Evolutionary conservation across 2,888 invertebrate species (phyloP).

Genomic region (Drosophila mettleri): DNA sequence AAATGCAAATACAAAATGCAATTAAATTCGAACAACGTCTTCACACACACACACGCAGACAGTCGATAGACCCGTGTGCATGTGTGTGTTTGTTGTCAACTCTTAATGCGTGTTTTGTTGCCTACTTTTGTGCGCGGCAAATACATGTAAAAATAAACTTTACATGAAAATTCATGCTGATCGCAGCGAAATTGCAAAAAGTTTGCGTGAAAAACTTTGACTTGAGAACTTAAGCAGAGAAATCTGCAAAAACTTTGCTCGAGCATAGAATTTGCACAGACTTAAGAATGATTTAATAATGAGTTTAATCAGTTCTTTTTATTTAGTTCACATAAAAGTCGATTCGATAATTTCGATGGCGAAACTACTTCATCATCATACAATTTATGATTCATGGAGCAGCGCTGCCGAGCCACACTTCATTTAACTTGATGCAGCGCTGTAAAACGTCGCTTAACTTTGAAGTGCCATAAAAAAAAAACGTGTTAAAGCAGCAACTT

Average conservation of each 20-base stretch:
- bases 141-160: no score
- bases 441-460: background rate
- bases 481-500: background rate
- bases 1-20: slow-evolving; percentile 65
- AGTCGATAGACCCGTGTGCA: background rate
- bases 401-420: background rate
- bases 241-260: slow-evolving; percentile 1
- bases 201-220: slow-evolving; percentile 9
- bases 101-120: slow-evolving; percentile 36
- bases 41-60: slow-evolving; percentile 1
- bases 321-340: background rate
- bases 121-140: slow-evolving; percentile 53
- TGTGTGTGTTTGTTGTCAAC: slow-evolving; percentile 16
- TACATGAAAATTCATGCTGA: slow-evolving; percentile 20
- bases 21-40: slow-evolving; percentile 50
- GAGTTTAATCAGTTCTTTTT: background rate
- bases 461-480: background rate
- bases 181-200: slow-evolving; percentile 19
- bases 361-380: background rate
- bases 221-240: background rate
- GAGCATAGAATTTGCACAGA: no score
- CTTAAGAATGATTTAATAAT: slow-evolving; percentile 1
- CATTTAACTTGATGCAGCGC: background rate
- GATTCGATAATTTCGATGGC: background rate
- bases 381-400: background rate